Evolutionary conservation across 2,797 vertebrate species (phyloP).

Genomic region (Darevskia mixta): DNA sequence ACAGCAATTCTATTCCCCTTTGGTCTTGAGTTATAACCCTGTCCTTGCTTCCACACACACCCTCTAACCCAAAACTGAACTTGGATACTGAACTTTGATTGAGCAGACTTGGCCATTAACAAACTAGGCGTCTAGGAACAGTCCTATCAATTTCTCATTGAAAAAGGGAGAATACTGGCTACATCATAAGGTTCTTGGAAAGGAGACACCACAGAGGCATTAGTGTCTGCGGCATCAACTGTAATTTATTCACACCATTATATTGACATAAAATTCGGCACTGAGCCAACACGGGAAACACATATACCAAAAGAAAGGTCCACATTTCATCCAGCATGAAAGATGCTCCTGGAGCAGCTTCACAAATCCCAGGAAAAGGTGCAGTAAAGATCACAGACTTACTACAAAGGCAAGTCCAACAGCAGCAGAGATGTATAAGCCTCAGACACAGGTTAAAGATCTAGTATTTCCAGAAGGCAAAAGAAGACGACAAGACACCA

Average conservation of each 20-base stretch:
- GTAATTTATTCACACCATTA: neutral
- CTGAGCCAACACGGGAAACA: neutral
- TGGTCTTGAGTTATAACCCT: too few relatives aligned
- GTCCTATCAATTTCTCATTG: too few relatives aligned
- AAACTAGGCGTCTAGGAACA: too few relatives aligned
- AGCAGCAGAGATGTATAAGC: neutral
- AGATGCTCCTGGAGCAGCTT: neutral
- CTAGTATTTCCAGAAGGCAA: neutral
- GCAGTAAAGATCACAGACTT: neutral
- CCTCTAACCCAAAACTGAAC: too few relatives aligned
- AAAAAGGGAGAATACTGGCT: too few relatives aligned
- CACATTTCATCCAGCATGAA: conserved; percentile 1
- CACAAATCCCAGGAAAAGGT: neutral
- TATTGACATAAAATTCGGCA: neutral
- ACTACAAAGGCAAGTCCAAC: neutral
- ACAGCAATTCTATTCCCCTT: too few relatives aligned
- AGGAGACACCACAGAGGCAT: too few relatives aligned
- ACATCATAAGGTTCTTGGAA: too few relatives aligned
- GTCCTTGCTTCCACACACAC: too few relatives aligned
- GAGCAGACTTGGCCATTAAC: too few relatives aligned
- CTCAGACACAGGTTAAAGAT: neutral
- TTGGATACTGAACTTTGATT: too few relatives aligned
- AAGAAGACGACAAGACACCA: neutral
- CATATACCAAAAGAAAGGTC: neutral
- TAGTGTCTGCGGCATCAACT: too few relatives aligned